Evolutionary conservation across 1,140 invertebrate species (phyloP), one percentile per base, ranked within the genome.

Genomic region (Idris sp.): DNA sequence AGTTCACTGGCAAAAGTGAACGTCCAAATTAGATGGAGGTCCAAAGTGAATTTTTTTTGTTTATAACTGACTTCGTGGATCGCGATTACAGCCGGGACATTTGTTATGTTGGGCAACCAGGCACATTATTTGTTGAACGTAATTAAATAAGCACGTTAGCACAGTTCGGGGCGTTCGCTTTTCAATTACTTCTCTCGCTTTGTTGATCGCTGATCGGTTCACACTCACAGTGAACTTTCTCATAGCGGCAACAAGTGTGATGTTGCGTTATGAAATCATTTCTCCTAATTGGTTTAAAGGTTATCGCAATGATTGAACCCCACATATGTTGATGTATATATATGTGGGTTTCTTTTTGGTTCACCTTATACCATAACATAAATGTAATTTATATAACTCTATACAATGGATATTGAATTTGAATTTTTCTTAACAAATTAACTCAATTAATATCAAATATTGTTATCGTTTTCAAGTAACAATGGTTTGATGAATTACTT

Each of bases 1-100:
- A 58, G 36, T 35, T 49, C 22, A 46, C 41, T 22, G 62, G 65
- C 49, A 79, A 81, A 81, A 80, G 74, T 79, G 77, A 80, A 79
- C 14, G 74, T 67, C 18, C 7, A 28, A 62, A 65, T 36, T 38
- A 31, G 46, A 48, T 53, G 18, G 2, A 13, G 44, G 41, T 16
- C n/a, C n/a, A n/a, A 25, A 8, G 15, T 19, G 38, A 33, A 43
- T 33, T 43, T 31, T 33, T 18, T 30, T n/a, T 22, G 7, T 31
- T 59, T 35, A 41, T 41, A 43, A 41, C 16, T 51, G 1, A 18
- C 35, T 0, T 48, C 58, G 58, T 62, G 59, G 26, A 53, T 65
- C 40, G 19, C 64, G 51, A 67, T 64, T 67, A 69, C 36, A 28
- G 46, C 5, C 48, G 36, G 35, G 56, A 61, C 56, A 71, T 61